phyloP scores from a whole-genome alignment of 2,797 vertebrate genomes.

The Chiloscyllium punctatum region DNA sequence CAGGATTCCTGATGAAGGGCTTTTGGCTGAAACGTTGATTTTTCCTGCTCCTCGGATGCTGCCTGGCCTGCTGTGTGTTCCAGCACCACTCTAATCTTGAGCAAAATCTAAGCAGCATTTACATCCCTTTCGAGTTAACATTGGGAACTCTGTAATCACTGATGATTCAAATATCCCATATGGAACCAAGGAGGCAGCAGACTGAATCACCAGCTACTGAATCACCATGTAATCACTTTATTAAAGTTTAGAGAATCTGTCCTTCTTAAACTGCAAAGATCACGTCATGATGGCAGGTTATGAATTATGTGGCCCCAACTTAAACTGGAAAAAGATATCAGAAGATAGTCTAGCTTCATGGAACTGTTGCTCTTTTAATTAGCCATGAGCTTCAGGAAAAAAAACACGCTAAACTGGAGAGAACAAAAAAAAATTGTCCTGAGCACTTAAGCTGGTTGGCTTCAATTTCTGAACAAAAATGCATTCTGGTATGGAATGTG shows the following conservation, averaged over 20 bases:
- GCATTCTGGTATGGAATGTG: not conserved
- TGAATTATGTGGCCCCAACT: too few relatives aligned
- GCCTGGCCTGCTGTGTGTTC: too few relatives aligned
- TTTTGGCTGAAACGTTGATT: too few relatives aligned
- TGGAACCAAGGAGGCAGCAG: not conserved
- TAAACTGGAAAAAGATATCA: not conserved
- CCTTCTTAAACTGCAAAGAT: too few relatives aligned
- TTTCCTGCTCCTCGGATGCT: too few relatives aligned
- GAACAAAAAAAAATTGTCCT: not conserved
- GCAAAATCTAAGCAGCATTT: not conserved
- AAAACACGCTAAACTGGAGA: not conserved
- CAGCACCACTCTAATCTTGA: too few relatives aligned
- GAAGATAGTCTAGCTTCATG: too few relatives aligned
- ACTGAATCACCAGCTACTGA: not conserved
- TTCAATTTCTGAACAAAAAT: not conserved
- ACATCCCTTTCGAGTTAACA: not conserved
- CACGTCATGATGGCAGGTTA: too few relatives aligned
- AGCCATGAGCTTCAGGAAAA: not conserved
- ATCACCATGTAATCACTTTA: too few relatives aligned
- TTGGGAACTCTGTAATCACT: too few relatives aligned
- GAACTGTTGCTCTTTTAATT: not conserved
- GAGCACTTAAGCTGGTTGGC: not conserved
- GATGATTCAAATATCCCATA: not conserved
- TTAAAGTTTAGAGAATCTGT: too few relatives aligned
- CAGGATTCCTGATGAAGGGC: too few relatives aligned